A percentile compares a stretch with the other conserved stretches of the same genome.
These are phyloP conservation scores for Whitmania pigra DNA, from an alignment of 1,140 invertebrate species.

Conservation along the genomic window DNA sequence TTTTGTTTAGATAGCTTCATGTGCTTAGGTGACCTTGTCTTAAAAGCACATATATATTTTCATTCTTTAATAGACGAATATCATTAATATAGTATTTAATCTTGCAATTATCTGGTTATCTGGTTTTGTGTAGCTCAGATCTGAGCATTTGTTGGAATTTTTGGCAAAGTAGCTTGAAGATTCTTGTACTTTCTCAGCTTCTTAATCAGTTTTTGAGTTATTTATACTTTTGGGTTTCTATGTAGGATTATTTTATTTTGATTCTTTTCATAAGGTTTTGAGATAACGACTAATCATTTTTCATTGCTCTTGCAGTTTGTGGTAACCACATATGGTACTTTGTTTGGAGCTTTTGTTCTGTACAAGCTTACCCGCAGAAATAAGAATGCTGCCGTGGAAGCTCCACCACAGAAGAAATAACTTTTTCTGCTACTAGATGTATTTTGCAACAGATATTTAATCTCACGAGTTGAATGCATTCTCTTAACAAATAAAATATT, in stretches of 20 bases:
- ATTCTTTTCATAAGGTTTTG: not conserved
- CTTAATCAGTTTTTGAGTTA: not conserved
- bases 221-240: not conserved
- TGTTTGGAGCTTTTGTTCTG: constrained; percentile 16
- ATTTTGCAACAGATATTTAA: too few relatives aligned
- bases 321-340: constrained; percentile 16
- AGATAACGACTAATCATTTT: not conserved
- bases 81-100: too few relatives aligned
- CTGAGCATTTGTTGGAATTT: not conserved
- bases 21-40: too few relatives aligned
- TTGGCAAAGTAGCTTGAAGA: too few relatives aligned
- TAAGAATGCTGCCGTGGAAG: not conserved
- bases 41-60: too few relatives aligned
- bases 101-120: too few relatives aligned
- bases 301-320: constrained; percentile 15
- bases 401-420: not conserved
- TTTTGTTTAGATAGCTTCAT: too few relatives aligned
- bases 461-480: too few relatives aligned
- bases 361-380: not conserved
- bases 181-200: not conserved
- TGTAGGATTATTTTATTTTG: not conserved
- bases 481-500: too few relatives aligned
- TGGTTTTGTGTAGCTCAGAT: too few relatives aligned
- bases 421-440: too few relatives aligned
- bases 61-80: too few relatives aligned